These are phyloP conservation scores for Toxotes lorentzi DNA, from an alignment of 2,797 vertebrate genomes.

Conservation along the genomic window DNA sequence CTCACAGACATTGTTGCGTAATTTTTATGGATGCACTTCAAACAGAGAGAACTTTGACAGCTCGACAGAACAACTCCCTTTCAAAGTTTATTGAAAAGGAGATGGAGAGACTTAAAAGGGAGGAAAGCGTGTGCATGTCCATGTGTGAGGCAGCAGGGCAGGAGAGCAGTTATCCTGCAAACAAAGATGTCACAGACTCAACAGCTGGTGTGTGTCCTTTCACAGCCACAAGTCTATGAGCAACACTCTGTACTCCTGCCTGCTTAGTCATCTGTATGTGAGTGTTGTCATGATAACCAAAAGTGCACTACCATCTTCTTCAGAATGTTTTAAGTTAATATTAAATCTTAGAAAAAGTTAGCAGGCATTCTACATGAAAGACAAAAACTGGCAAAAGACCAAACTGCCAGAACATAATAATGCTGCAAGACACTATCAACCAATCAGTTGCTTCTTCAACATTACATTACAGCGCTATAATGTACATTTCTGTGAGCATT, in stretches of 20 bases:
- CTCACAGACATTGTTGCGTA: slow-evolving; percentile 49
- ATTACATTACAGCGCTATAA: neutral
- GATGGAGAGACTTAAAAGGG: slow-evolving; percentile 5
- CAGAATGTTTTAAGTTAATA: neutral
- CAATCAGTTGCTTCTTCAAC: neutral
- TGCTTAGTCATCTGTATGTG: neutral
- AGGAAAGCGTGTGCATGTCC: neutral
- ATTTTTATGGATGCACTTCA: slow-evolving; percentile 48
- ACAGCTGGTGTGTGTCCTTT: slow-evolving; percentile 15
- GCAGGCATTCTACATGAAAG: no score
- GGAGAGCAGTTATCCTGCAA: neutral
- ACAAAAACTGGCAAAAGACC: neutral
- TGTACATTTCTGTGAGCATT: neutral
- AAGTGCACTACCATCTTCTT: neutral
- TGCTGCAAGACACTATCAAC: neutral
- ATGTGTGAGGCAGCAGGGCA: neutral
- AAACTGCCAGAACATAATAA: neutral
- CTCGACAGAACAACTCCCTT: slow-evolving; percentile 8
- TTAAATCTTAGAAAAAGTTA: neutral
- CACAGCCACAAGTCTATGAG: neutral
- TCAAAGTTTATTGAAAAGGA: slow-evolving; percentile 5
- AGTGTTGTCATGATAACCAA: neutral
- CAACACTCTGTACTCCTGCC: neutral
- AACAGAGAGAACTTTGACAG: slow-evolving; percentile 18
- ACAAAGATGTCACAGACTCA: slow-evolving; percentile 5